phyloP scores from a whole-genome alignment of 1,140 invertebrate genomes.

The Drosophila repleta region DNA sequence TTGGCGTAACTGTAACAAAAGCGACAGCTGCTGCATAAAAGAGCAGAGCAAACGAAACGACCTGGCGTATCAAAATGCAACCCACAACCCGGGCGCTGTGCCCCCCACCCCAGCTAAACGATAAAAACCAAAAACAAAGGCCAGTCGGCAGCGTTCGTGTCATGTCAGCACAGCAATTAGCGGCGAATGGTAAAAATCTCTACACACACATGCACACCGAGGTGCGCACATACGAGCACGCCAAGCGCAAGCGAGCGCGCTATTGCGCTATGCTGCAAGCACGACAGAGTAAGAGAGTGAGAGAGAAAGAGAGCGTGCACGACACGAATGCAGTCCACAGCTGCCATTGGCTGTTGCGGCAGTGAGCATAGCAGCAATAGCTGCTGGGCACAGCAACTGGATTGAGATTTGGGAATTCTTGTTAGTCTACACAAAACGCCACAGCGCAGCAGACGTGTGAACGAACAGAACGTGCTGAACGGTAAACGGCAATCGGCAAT shows the following conservation, averaged over 20 bases:
- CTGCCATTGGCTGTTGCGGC: constrained; percentile 52
- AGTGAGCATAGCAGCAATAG: constrained; percentile 12
- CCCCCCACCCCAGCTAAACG: constrained; percentile 7
- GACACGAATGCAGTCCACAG: constrained; percentile 51
- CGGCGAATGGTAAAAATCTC: constrained; percentile 65
- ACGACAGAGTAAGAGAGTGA: constrained; percentile 11
- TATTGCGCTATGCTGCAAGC: background rate
- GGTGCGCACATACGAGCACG: constrained; percentile 3
- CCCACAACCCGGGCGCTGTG: constrained; percentile 54
- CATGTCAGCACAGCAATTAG: constrained; percentile 69
- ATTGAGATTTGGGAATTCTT: constrained; percentile 62
- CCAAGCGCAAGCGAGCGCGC: background rate
- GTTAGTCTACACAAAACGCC: constrained; percentile 77
- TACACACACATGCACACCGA: constrained; percentile 20
- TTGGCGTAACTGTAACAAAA: constrained; percentile 8
- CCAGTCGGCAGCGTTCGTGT: constrained; percentile 34
- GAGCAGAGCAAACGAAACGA: constrained; percentile 57
- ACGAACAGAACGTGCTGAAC: constrained; percentile 22
- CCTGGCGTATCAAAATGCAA: constrained; percentile 80
- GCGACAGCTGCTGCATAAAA: constrained; percentile 58
- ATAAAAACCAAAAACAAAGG: constrained; percentile 46
- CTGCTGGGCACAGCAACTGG: constrained; percentile 54
- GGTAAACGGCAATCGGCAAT: constrained; percentile 5
- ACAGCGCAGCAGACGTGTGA: constrained; percentile 73
- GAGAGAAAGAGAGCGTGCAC: constrained; percentile 23